phyloP scores from a whole-genome alignment of 1,140 invertebrate genomes.

The Lepidurus arcticus region DNA sequence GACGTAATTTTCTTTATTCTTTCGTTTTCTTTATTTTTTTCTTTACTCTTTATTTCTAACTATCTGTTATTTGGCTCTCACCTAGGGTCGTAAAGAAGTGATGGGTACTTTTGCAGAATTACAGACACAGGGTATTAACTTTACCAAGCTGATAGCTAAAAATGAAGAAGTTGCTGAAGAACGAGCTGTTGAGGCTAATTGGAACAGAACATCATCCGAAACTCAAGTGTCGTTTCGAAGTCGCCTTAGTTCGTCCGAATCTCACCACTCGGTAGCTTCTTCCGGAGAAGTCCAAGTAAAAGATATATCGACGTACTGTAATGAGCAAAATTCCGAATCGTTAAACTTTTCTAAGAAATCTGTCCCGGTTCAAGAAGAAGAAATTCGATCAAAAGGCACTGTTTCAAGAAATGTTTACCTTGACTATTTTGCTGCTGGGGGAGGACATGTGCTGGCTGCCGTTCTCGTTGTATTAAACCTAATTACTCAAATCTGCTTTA shows the following conservation, averaged over 20 bases:
- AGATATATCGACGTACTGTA: not conserved
- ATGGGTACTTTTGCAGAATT: conserved; percentile 35
- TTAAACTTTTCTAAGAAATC: not conserved
- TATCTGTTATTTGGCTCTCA: not conserved
- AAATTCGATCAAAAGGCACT: conserved; percentile 51
- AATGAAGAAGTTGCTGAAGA: not conserved
- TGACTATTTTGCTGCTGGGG: conserved; percentile 62
- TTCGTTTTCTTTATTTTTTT: conserved; percentile 36
- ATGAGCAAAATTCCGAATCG: not conserved
- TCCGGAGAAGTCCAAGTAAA: not conserved
- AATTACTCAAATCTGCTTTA: conserved; percentile 61
- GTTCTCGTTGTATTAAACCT: conserved; percentile 55
- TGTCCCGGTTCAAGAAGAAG: conserved; percentile 36
- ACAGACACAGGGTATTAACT: conserved; percentile 27
- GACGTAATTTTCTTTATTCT: conserved; percentile 51
- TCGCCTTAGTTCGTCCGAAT: not conserved
- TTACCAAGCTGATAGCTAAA: conserved; percentile 25
- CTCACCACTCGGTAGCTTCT: not conserved
- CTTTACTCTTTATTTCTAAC: not conserved
- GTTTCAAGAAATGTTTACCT: conserved; percentile 57
- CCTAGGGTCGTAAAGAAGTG: conserved; percentile 29
- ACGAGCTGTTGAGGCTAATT: not conserved
- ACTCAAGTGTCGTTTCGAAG: not conserved
- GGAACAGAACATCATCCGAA: not conserved
- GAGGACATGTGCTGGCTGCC: conserved; percentile 51